A percentile compares a stretch with the other conserved stretches of the same genome.
These are phyloP conservation scores for Chloroceryle amazona DNA, from an alignment of 2,797 vertebrate genomes.

Conservation along the genomic window DNA sequence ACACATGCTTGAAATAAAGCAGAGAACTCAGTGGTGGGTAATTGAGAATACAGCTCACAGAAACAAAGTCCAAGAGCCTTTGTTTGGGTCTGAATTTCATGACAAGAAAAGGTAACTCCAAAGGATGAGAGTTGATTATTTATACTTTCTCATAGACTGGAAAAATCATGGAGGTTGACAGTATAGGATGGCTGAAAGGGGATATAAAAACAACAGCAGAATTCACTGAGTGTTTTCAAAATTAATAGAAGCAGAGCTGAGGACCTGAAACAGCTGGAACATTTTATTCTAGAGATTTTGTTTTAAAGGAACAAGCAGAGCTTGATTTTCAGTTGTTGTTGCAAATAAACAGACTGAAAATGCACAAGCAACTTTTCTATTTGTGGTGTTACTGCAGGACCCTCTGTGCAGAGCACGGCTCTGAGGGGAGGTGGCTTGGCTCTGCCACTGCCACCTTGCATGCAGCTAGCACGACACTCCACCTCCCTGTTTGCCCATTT, in stretches of 20 bases:
- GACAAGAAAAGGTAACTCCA: background rate
- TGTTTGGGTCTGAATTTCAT: background rate
- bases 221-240: background rate
- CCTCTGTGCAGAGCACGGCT: background rate
- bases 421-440: background rate
- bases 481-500: background rate
- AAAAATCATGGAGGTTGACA: background rate
- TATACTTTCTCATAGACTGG: background rate
- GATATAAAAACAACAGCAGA: background rate
- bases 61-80: background rate
- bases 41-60: background rate
- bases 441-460: background rate
- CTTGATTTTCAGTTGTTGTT: background rate
- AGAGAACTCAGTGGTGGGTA: background rate
- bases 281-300: background rate
- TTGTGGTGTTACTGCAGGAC: background rate
- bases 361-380: background rate
- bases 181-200: background rate
- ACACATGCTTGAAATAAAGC: background rate
- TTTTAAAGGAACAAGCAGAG: background rate
- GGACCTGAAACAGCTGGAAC: conserved; percentile 8
- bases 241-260: background rate
- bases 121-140: background rate
- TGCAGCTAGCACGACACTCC: background rate
- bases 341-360: background rate